Conservation (phyloP, 1,140 invertebrate species). For the Metopolophium dirhodum region DNA sequence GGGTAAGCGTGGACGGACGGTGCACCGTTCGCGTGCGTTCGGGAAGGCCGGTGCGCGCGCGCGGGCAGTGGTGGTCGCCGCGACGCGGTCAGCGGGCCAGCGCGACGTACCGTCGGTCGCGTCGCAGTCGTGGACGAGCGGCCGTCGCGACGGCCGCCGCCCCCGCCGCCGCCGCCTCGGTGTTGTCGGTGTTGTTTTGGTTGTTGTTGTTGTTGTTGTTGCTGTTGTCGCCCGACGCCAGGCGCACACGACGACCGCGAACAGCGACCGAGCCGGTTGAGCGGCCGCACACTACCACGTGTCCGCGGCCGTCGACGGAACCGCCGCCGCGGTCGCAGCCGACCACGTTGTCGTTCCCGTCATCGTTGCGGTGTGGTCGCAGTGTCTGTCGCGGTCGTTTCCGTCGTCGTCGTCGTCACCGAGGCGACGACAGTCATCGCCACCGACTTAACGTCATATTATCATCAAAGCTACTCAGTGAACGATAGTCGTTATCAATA, state of each 20-base stretch:
- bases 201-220: background rate
- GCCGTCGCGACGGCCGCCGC: background rate
- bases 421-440: background rate
- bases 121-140: slow-evolving; percentile 3
- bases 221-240: background rate
- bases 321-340: background rate
- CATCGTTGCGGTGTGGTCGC: background rate
- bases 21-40: background rate
- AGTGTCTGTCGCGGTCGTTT: background rate
- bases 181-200: background rate
- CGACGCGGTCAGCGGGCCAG: background rate
- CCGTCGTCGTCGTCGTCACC: background rate
- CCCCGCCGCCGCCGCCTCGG: background rate
- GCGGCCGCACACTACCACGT: background rate
- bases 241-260: background rate
- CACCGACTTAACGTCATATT: background rate
- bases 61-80: background rate
- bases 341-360: background rate
- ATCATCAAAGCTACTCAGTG: background rate
- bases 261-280: slow-evolving; percentile 68
- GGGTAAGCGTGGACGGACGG: background rate
- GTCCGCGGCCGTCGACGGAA: background rate
- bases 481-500: too few relatives aligned
- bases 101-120: background rate
- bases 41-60: background rate